These are phyloP conservation scores for Oncorhynchus mykiss DNA, from an alignment of 2,113 vertebrate species.

Conservation along the genomic window DNA sequence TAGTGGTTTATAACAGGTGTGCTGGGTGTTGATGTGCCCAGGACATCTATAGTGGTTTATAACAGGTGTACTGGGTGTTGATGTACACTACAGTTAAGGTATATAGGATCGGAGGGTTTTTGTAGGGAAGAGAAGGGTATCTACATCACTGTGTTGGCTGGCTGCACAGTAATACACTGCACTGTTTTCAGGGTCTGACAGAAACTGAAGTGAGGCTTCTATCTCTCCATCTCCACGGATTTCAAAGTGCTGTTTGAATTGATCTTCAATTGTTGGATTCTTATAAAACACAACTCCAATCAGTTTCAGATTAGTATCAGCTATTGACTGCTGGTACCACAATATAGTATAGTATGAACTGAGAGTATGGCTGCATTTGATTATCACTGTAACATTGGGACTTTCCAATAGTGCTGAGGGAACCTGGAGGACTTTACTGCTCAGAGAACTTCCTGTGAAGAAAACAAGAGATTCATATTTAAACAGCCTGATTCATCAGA, in stretches of 20 bases:
- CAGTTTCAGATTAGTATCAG: neutral
- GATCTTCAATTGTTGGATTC: neutral
- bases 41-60: too few species aligned
- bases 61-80: too few species aligned
- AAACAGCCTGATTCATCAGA: too few species aligned
- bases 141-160: too few species aligned
- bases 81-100: too few species aligned
- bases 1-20: too few species aligned
- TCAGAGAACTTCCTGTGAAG: too few species aligned
- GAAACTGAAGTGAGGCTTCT: slow-evolving; percentile 38
- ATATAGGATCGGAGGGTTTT: too few species aligned
- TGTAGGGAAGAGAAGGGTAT: too few species aligned
- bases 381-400: neutral
- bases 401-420: neutral
- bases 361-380: slow-evolving; percentile 46
- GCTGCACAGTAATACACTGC: slow-evolving; percentile 38
- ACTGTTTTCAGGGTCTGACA: neutral
- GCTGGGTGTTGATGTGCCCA: too few species aligned
- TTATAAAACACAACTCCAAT: slow-evolving; percentile 23
- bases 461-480: too few species aligned
- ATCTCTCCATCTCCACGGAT: slow-evolving; percentile 55
- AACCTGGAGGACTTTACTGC: too few species aligned
- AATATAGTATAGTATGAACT: slow-evolving; percentile 33
- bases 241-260: slow-evolving; percentile 19
- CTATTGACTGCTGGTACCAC: slow-evolving; percentile 43